phyloP scores from a whole-genome alignment of 2,113 vertebrate genomes.

The Centropristis striata region DNA sequence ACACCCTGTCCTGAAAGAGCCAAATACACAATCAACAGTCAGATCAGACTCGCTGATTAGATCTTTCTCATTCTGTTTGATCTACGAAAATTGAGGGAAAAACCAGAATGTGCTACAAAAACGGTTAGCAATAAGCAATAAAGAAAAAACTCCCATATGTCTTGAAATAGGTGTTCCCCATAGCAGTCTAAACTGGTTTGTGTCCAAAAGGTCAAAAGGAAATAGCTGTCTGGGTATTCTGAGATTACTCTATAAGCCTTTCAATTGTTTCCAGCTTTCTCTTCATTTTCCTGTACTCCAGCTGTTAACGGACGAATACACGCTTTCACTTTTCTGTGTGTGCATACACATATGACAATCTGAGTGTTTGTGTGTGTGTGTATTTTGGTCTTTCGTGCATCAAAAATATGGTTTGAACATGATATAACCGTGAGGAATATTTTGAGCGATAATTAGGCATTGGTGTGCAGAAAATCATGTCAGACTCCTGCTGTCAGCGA shows the following conservation, averaged over 20 bases:
- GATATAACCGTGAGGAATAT: slow-evolving; percentile 38
- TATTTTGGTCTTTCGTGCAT: slow-evolving; percentile 39
- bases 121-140: background rate
- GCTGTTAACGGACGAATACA: slow-evolving; percentile 13
- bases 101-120: background rate
- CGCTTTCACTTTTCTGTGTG: slow-evolving; percentile 15
- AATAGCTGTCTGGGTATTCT: slow-evolving; percentile 43
- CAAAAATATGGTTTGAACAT: slow-evolving; percentile 39
- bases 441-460: slow-evolving; percentile 64
- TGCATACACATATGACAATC: slow-evolving; percentile 2
- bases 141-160: background rate
- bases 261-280: slow-evolving; percentile 42
- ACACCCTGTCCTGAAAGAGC: slow-evolving; percentile 95
- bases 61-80: background rate
- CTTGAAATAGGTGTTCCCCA: background rate
- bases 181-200: background rate
- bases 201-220: slow-evolving; percentile 42
- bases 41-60: slow-evolving; percentile 2
- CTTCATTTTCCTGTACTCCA: slow-evolving; percentile 28
- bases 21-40: slow-evolving; percentile 58
- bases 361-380: background rate
- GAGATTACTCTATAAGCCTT: slow-evolving; percentile 39
- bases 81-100: background rate
- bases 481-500: slow-evolving; percentile 70
- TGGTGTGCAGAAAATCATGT: slow-evolving; percentile 48